Evolutionary conservation across 2,797 vertebrate species (phyloP), one percentile per base, ranked within the genome.

Genomic region (Macropus fuliginosus): DNA sequence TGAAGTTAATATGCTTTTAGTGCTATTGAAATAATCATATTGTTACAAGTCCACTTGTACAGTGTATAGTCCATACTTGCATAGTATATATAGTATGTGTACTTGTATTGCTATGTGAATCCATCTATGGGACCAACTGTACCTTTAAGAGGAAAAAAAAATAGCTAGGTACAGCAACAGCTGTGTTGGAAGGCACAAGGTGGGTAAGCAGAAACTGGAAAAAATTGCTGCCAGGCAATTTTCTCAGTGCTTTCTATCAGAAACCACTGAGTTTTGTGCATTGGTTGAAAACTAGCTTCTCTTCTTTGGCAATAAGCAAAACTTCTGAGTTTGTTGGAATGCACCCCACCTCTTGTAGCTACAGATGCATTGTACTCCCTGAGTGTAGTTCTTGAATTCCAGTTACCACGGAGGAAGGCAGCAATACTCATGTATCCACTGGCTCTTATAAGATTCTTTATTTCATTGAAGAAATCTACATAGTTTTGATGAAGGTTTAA

Each of bases 401-500:
- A 99, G 13, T 99, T 99, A 92, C 99, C 98, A 31, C 98, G 99
- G 90, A 99, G 98, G 93, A 99, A 98, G 98, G 99, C 99, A 0
- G 99, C 99, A 27, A 99, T 98, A 94, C 99, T 99, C 93, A 99
- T 96, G 96, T 99, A 99, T 95, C 99, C 99, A 98, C 99, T 99
- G 98, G 99, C 99, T 98, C 98, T 98, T 0, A 99, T 98, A 92
- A 99, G 98, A 92, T 99, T 99, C 92, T 99, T 99, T 97, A 99
- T 94, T 46, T 99, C 99, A 31, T 98, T 98, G 98, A 99, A 99
- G 98, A 99, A 99, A 97, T 99, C 99, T 97, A 99, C 0, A 81
- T 99, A 99, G 99, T 99, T 99, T 98, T 99, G 99, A 95, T 99
- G 99, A 95, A 99, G 99, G 98, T 99, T 99, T 13, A 99, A 99